These are phyloP conservation scores for Nettapus auritus DNA, from an alignment of 2,113 vertebrate species.

Conservation along the genomic window DNA sequence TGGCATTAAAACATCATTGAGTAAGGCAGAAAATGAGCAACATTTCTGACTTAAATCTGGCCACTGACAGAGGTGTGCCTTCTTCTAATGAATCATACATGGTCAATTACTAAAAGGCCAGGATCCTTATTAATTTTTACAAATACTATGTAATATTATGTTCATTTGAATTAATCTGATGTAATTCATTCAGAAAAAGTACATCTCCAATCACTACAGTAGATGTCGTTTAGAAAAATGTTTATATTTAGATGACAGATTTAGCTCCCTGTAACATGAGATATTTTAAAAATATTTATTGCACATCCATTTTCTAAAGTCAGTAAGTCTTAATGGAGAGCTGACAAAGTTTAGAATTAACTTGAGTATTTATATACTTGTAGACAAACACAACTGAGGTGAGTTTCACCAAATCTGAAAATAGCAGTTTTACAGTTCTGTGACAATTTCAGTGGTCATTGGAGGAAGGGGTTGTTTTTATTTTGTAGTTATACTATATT, in stretches of 20 bases:
- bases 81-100: neutral
- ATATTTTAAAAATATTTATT: neutral
- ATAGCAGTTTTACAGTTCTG: neutral
- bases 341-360: neutral
- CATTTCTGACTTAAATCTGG: slow-evolving; percentile 66
- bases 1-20: slow-evolving; percentile 71
- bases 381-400: neutral
- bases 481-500: neutral
- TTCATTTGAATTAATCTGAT: neutral
- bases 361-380: neutral
- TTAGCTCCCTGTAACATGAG: neutral
- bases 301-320: neutral
- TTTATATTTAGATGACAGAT: neutral
- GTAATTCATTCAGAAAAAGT: neutral
- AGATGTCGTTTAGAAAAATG: neutral
- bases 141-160: neutral
- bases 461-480: neutral
- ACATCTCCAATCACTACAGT: neutral
- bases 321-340: neutral
- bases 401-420: neutral
- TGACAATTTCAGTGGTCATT: neutral
- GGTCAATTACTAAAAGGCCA: neutral
- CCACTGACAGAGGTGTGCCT: neutral
- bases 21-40: slow-evolving; percentile 68
- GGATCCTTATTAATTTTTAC: neutral